These are phyloP conservation scores for Drosophila meridionalis DNA, from an alignment of 2,888 invertebrate species.

Conservation along the genomic window DNA sequence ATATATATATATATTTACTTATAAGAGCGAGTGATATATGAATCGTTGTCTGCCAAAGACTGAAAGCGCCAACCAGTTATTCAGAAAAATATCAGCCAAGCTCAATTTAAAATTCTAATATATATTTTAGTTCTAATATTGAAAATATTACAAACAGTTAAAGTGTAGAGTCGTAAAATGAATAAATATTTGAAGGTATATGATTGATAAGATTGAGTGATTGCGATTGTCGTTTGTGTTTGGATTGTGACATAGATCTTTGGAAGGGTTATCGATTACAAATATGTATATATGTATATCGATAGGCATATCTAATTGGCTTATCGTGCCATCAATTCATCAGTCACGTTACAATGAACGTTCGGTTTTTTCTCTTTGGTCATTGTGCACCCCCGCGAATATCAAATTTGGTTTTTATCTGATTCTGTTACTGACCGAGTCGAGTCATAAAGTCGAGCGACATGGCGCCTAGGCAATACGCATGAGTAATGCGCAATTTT, in stretches of 20 bases:
- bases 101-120: neutral
- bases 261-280: neutral
- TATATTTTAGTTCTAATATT: neutral
- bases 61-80: no score
- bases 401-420: slow-evolving; percentile 13
- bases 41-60: neutral
- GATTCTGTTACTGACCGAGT: slow-evolving; percentile 10
- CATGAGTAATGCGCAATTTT: slow-evolving; percentile 30
- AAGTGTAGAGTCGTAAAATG: neutral
- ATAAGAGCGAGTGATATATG: neutral
- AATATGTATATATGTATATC: neutral
- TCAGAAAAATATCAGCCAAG: no score
- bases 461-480: slow-evolving; percentile 27
- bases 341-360: slow-evolving; percentile 20
- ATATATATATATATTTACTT: no score
- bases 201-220: slow-evolving; percentile 1
- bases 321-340: slow-evolving; percentile 5
- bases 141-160: neutral
- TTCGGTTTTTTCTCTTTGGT: neutral
- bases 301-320: neutral
- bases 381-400: neutral
- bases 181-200: neutral
- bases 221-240: neutral
- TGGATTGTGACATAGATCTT: neutral
- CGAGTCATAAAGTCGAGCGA: slow-evolving; percentile 7